phyloP scores from a whole-genome alignment of 1,140 invertebrate genomes.

The Ips nitidus region DNA sequence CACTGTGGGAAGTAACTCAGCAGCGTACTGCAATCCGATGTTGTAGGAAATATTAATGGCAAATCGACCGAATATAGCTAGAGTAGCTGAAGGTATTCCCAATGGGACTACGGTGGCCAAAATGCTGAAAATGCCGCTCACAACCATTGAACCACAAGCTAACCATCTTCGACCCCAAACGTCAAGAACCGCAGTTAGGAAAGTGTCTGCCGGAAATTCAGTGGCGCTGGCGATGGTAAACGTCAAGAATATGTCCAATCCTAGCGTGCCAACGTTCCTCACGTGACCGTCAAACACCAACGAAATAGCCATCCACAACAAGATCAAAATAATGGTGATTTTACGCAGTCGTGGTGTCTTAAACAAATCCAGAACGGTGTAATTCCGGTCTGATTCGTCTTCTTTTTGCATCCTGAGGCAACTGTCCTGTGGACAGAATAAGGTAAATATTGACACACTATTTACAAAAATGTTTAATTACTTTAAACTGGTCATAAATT shows the following conservation, averaged over 20 bases:
- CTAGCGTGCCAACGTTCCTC: constrained; percentile 77
- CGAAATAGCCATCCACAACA: constrained; percentile 86
- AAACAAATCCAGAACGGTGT: constrained; percentile 79
- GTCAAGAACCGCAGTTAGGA: constrained; percentile 77
- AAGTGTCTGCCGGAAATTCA: constrained; percentile 80
- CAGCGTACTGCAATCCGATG: constrained; percentile 85
- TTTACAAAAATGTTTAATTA: constrained; percentile 41
- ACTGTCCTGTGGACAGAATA: constrained; percentile 56
- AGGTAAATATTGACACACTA: neutral
- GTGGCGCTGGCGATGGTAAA: constrained; percentile 82
- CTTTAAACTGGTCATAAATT: constrained; percentile 72
- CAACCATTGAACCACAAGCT: constrained; percentile 74
- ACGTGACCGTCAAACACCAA: constrained; percentile 86
- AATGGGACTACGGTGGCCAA: constrained; percentile 69
- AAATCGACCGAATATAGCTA: constrained; percentile 79
- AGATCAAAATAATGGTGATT: constrained; percentile 71
- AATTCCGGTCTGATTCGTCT: constrained; percentile 66
- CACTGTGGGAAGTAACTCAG: constrained; percentile 83
- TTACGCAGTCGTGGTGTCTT: constrained; percentile 69
- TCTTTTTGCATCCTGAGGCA: constrained; percentile 65
- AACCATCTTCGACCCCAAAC: constrained; percentile 82
- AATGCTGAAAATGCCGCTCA: constrained; percentile 79
- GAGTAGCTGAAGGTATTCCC: constrained; percentile 64
- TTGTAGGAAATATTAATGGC: constrained; percentile 87
- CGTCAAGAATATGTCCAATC: constrained; percentile 75